A percentile compares a stretch with the other conserved stretches of the same genome.
These are phyloP conservation scores for Chalcosyrphus nemorum DNA, from an alignment of 2,888 invertebrate species.

Conservation along the genomic window DNA sequence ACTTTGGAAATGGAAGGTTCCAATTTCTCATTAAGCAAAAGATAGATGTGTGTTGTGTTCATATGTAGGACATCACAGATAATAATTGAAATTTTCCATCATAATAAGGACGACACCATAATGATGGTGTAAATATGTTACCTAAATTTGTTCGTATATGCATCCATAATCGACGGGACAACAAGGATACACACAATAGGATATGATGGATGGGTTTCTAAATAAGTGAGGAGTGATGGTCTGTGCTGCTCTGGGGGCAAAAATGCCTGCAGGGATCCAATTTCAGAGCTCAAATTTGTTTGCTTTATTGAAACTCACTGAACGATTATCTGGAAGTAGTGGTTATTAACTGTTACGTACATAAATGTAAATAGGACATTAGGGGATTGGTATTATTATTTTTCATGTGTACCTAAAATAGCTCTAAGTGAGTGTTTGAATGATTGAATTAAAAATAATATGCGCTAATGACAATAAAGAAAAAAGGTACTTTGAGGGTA, in stretches of 20 bases:
- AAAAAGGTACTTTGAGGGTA: no score
- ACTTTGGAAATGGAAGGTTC: slow-evolving; percentile 14
- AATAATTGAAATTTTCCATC: slow-evolving; percentile 58
- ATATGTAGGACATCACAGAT: slow-evolving; percentile 66
- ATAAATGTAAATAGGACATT: not conserved
- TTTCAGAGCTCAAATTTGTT: slow-evolving; percentile 5
- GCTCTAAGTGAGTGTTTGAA: no score
- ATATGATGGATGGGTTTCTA: slow-evolving; percentile 44
- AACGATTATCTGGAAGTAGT: not conserved
- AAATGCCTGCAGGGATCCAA: slow-evolving; percentile 5
- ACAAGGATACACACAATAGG: not conserved
- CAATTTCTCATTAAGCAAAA: slow-evolving; percentile 59
- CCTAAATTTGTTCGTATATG: slow-evolving; percentile 48
- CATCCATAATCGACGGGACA: not conserved
- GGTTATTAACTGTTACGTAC: slow-evolving; percentile 6
- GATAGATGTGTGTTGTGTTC: slow-evolving; percentile 8
- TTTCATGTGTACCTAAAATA: no score
- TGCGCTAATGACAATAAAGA: no score
- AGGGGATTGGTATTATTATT: no score
- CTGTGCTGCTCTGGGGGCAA: not conserved
- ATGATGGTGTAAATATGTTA: slow-evolving; percentile 68
- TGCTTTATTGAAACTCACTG: slow-evolving; percentile 27
- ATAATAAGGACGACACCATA: slow-evolving; percentile 62
- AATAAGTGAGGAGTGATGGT: slow-evolving; percentile 6
- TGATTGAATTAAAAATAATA: no score